Evolutionary conservation across 2,113 vertebrate genomes (phyloP).

Genomic region (Tragelaphus scriptus): DNA sequence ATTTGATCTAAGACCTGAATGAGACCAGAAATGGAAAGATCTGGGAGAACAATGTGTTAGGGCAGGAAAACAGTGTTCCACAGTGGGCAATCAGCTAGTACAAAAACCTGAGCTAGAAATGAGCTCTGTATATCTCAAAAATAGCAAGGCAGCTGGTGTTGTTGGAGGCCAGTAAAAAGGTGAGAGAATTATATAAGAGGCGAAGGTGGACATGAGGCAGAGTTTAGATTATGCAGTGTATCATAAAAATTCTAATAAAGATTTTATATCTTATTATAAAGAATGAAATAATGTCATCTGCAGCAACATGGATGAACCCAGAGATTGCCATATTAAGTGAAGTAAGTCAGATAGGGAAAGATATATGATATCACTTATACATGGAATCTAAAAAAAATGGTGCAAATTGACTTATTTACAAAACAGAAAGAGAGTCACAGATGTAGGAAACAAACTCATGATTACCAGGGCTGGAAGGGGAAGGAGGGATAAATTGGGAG

Average conservation of each 20-base stretch:
- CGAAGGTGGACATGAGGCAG: neutral
- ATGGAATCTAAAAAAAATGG: neutral
- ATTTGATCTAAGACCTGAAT: neutral
- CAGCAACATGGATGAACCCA: neutral
- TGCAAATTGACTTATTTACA: neutral
- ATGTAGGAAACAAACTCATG: neutral
- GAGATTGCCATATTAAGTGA: neutral
- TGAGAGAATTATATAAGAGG: neutral
- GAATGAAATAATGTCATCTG: neutral
- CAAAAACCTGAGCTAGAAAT: neutral
- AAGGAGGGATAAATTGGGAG: neutral
- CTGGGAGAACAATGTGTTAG: neutral
- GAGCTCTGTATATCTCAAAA: neutral
- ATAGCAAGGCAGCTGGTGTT: neutral
- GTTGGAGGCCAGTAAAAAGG: neutral
- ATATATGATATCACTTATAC: neutral
- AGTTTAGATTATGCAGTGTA: neutral
- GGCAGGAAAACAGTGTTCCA: neutral
- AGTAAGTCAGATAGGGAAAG: neutral
- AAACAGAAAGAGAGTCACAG: neutral
- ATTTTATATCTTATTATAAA: neutral
- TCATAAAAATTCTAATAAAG: neutral
- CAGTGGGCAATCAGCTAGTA: neutral
- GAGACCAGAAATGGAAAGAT: neutral
- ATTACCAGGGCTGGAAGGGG: neutral